Evolutionary conservation across 2,888 invertebrate genomes (phyloP).

Genomic region (Machimus rusticus): DNA sequence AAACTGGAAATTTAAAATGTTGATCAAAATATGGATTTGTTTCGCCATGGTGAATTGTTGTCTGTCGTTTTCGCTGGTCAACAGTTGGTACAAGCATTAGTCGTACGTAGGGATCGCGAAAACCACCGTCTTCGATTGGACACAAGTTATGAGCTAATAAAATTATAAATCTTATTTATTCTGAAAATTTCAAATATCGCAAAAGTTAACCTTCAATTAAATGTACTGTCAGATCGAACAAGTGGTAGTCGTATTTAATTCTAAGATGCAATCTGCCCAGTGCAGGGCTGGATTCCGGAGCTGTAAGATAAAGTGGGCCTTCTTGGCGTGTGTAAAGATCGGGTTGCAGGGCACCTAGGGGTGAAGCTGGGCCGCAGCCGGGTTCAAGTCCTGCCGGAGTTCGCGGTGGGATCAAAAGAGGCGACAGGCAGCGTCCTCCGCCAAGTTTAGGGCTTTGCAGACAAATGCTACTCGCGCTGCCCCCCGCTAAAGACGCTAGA

Average conservation of each 20-base stretch:
- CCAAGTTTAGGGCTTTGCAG: constrained; percentile 56
- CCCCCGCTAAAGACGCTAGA: constrained; percentile 69
- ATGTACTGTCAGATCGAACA: constrained; percentile 89
- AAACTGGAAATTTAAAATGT: constrained; percentile 91
- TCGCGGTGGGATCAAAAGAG: constrained; percentile 78
- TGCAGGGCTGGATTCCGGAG: constrained; percentile 70
- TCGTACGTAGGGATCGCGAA: constrained; percentile 89
- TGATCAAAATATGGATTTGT: constrained; percentile 90
- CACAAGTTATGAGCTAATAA: constrained; percentile 80
- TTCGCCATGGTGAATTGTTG: constrained; percentile 82
- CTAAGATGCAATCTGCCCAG: constrained; percentile 85
- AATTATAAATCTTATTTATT: neutral
- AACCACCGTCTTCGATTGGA: constrained; percentile 84
- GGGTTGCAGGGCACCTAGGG: constrained; percentile 83
- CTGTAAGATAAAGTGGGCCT: constrained; percentile 77
- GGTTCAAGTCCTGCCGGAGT: constrained; percentile 62
- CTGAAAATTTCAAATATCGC: neutral
- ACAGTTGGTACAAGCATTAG: constrained; percentile 82
- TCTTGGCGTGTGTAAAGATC: constrained; percentile 85
- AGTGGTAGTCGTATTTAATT: constrained; percentile 87
- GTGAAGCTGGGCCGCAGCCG: constrained; percentile 65
- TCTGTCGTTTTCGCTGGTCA: constrained; percentile 84
- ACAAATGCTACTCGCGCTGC: constrained; percentile 54
- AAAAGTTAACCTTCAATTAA: constrained; percentile 83
- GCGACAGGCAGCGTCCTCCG: constrained; percentile 73